Conservation (phyloP, 2,888 invertebrate genomes). For the Lapara coniferarum region DNA sequence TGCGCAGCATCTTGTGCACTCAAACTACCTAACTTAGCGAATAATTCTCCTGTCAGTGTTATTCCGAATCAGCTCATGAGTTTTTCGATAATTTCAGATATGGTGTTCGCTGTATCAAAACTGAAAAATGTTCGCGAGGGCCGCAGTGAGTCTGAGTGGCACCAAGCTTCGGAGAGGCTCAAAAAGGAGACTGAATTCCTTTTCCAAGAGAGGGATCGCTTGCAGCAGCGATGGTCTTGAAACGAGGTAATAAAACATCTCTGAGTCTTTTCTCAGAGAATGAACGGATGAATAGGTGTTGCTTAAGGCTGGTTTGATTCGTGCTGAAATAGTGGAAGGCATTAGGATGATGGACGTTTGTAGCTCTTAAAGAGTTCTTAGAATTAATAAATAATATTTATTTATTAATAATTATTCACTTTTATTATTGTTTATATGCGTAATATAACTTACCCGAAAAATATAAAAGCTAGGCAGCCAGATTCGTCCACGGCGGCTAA, state of each 20-base stretch:
- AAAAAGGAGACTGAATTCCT: constrained; percentile 59
- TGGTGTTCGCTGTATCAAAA: constrained; percentile 54
- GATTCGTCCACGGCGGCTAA: no score
- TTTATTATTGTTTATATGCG: no score
- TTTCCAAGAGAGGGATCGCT: constrained; percentile 53
- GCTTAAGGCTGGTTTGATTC: no score
- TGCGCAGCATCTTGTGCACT: no score
- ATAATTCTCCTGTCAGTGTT: no score
- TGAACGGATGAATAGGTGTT: background rate
- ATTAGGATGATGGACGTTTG: background rate
- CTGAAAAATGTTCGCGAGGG: constrained; percentile 51
- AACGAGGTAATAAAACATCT: constrained; percentile 41
- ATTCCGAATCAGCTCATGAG: background rate
- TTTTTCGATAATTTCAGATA: constrained; percentile 46
- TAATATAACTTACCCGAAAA: no score
- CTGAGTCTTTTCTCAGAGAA: background rate
- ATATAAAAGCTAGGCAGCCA: no score
- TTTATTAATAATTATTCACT: no score
- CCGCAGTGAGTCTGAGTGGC: constrained; percentile 50
- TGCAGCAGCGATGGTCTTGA: constrained; percentile 60
- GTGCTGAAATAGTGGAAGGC: no score
- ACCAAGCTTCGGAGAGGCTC: constrained; percentile 53
- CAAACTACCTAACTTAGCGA: no score
- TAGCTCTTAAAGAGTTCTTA: background rate
- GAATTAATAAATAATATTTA: no score